Base-by-base conservation (phyloP, 2,888 invertebrate genomes). In the Drosophila mayaguana region DNA sequence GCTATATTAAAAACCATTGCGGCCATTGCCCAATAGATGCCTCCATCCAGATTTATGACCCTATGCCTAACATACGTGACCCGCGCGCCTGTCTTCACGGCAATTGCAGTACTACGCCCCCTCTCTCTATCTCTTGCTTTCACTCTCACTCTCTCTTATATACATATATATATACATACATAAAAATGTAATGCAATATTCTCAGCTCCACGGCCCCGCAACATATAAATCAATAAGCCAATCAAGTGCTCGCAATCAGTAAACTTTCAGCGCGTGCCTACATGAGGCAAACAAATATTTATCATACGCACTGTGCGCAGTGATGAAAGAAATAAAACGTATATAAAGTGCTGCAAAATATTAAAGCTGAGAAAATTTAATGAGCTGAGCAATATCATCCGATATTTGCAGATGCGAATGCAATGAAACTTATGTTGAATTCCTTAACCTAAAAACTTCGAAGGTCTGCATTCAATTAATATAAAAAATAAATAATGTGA, bases 221-320 rank as follows among this genome's bases (percentile, higher is more conserved):
- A 9, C 57, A 63, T 65, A 82, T 80, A 83, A 85, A 85, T 83
- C 85, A 88, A 88, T 85, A 78, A 83, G 69, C 75, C 81, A 85
- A 86, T 85, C 80, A 84, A 85, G 71, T 79, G 68, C 69, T 54
- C 59, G 72, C 70, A 86, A 78, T 80, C 81, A 80, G 81, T 57
- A 73, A 75, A 80, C 51, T 71, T 84, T 70, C 34, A 53, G 50
- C 66, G 80, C 80, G 71, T 82, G 72, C 65, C 48, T 61, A 64
- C 45, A 72, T 71, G 63, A 72, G 65, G 48, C 69, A 64, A 53
- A 64, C 71, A 77, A 78, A 77, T 83, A 79, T 84, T 72, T 68
- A 72, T 67, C 75, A 79, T 61, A 68, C 77, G 69, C 72, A 70
- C 51, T 63, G 59, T 72, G 38, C 16, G 65, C 54, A 43, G n/a